phyloP scores from a whole-genome alignment of 2,888 invertebrate species.

The Mechanitis mazaeus region DNA sequence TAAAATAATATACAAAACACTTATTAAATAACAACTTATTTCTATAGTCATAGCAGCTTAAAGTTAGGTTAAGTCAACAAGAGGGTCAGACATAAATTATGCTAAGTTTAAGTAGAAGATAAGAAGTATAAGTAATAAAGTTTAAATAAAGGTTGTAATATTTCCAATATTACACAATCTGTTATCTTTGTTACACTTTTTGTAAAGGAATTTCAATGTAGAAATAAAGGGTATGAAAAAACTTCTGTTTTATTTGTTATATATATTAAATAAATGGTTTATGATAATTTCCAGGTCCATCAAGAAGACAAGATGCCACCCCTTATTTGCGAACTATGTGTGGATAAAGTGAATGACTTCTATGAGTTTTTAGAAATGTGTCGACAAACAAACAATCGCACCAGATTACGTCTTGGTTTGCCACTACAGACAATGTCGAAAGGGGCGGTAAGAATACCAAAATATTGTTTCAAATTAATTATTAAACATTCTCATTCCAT shows the following conservation, averaged over 20 bases:
- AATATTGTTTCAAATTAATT: background rate
- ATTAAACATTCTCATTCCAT: background rate
- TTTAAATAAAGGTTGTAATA: too few species aligned
- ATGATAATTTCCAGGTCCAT: slow-evolving; percentile 56
- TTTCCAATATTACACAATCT: too few species aligned
- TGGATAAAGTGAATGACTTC: slow-evolving; percentile 79
- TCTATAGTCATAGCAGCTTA: too few species aligned
- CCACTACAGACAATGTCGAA: slow-evolving; percentile 43
- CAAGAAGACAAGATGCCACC: slow-evolving; percentile 79
- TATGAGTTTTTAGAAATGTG: slow-evolving; percentile 78
- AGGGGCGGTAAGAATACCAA: slow-evolving; percentile 37
- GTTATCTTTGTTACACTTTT: too few species aligned
- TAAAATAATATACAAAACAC: too few species aligned
- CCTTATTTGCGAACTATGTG: slow-evolving; percentile 76
- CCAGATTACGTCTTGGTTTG: slow-evolving; percentile 60
- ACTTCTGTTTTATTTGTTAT: too few species aligned
- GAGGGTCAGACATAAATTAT: background rate
- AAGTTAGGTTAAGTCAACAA: background rate
- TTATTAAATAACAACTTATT: too few species aligned
- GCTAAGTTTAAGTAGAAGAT: too few species aligned
- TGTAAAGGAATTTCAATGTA: too few species aligned
- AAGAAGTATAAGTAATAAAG: too few species aligned
- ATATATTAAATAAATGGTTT: too few species aligned
- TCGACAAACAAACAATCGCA: slow-evolving; percentile 69
- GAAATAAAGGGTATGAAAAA: too few species aligned